These are phyloP conservation scores for Drosophila putrida DNA, from an alignment of 2,888 invertebrate genomes.

Conservation along the genomic window DNA sequence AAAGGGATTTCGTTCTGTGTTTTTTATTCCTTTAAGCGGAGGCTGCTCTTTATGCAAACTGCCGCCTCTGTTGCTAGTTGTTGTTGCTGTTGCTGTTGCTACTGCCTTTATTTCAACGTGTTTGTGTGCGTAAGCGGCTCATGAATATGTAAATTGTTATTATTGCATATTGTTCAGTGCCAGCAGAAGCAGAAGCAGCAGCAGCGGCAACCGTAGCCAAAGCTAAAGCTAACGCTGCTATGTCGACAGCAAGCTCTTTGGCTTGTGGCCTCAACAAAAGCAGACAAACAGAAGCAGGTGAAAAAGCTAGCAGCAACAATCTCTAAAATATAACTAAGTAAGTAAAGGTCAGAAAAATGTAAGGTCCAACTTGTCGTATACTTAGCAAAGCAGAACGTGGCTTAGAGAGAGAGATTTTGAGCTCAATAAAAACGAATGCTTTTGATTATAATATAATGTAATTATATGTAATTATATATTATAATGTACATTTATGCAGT, in stretches of 20 bases:
- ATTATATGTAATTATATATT: neutral
- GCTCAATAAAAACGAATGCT: constrained; percentile 13
- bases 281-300: constrained; percentile 38
- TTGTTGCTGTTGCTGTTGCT: constrained; percentile 27
- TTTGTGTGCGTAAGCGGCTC: constrained; percentile 70
- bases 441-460: neutral
- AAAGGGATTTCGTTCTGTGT: constrained; percentile 38
- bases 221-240: constrained; percentile 23
- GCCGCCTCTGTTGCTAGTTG: constrained; percentile 26
- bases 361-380: constrained; percentile 18
- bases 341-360: constrained; percentile 22
- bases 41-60: constrained; percentile 78
- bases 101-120: constrained; percentile 50
- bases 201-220: constrained; percentile 43
- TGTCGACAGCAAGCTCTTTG: constrained; percentile 9
- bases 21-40: constrained; percentile 59
- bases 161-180: constrained; percentile 78
- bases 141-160: constrained; percentile 81
- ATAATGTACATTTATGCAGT: neutral
- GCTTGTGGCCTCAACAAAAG: constrained; percentile 41
- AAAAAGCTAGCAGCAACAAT: constrained; percentile 30
- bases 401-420: neutral
- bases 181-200: constrained; percentile 47
- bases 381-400: constrained; percentile 1
- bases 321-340: constrained; percentile 35